These are phyloP conservation scores for Antheraea yamamai DNA, from an alignment of 2,888 invertebrate species.

Conservation along the genomic window DNA sequence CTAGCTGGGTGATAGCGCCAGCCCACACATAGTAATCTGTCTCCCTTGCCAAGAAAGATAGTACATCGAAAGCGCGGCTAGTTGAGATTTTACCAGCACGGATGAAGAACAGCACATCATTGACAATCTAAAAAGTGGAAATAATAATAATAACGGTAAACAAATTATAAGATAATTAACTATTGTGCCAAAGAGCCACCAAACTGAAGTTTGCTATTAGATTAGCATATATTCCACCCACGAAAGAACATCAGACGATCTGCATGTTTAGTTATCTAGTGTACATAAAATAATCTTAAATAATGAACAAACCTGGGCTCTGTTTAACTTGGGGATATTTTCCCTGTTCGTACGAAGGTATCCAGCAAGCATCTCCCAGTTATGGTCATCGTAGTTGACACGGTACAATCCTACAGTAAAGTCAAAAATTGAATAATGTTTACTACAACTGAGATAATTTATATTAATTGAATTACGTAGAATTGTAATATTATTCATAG, in stretches of 20 bases:
- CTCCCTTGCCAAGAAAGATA: constrained; percentile 86
- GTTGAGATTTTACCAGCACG: constrained; percentile 81
- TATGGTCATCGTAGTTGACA: constrained; percentile 84
- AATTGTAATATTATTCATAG: not conserved
- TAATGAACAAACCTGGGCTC: constrained; percentile 84
- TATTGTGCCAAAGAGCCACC: no score
- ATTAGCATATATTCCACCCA: no score
- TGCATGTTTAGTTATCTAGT: no score
- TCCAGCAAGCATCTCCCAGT: constrained; percentile 79
- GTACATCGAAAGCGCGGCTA: constrained; percentile 82
- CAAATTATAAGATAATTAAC: not conserved
- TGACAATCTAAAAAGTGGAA: constrained; percentile 79
- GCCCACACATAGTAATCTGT: constrained; percentile 90
- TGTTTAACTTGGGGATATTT: constrained; percentile 85
- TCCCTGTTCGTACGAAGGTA: constrained; percentile 65
- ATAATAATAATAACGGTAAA: not conserved
- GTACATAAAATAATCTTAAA: no score
- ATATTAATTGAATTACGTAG: not conserved
- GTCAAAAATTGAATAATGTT: not conserved
- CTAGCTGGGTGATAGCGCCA: constrained; percentile 81
- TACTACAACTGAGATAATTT: not conserved
- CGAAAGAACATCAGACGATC: no score
- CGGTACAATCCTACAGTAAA: constrained; percentile 82
- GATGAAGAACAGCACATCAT: constrained; percentile 88
- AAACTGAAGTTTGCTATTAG: no score